Percentiles rank a stretch among this genome's conserved stretches.
phyloP scores from a whole-genome alignment of 2,797 vertebrate genomes.

The Nyctibius grandis region DNA sequence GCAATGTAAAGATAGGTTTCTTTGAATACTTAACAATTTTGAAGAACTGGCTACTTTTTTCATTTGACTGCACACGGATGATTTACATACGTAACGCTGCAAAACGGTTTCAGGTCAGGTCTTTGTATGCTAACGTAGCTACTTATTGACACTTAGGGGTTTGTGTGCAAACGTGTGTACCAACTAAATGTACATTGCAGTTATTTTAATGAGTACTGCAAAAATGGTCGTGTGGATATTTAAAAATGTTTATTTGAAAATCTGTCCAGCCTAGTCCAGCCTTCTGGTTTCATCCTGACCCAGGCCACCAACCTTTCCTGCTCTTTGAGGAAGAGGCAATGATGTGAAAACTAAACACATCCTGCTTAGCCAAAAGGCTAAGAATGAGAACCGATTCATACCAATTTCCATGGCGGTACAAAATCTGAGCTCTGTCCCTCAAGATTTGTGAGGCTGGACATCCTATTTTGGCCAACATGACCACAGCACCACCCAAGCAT shows the following conservation, averaged over 20 bases:
- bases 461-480: not conserved
- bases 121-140: not conserved
- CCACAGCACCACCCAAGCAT: not conserved
- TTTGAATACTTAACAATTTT: not conserved
- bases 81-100: not conserved
- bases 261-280: accelerated
- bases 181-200: accelerated
- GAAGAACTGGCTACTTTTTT: not conserved
- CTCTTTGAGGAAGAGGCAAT: not conserved
- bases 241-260: not conserved
- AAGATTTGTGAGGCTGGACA: too few relatives aligned
- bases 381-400: not conserved
- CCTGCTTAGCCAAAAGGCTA: not conserved
- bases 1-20: not conserved
- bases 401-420: accelerated
- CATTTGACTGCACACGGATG: not conserved
- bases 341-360: not conserved
- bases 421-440: not conserved
- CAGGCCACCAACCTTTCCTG: not conserved
- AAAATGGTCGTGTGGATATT: accelerated
- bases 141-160: accelerated
- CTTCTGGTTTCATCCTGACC: not conserved
- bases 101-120: not conserved
- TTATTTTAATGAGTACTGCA: not conserved
- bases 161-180: not conserved